Evolutionary conservation across 2,888 invertebrate genomes (phyloP).

Genomic region (Cataglyphis cursor): DNA sequence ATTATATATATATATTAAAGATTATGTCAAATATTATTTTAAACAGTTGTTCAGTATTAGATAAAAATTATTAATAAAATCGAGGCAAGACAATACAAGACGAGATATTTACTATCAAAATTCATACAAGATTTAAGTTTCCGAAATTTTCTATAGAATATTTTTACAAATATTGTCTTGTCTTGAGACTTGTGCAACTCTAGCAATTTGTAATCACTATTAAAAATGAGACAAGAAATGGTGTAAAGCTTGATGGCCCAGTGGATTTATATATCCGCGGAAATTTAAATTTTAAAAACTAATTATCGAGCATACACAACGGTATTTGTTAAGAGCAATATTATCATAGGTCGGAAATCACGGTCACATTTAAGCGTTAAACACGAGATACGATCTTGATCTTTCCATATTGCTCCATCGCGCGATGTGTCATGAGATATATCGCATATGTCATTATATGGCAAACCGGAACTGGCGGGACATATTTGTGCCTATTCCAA

Average conservation of each 20-base stretch:
- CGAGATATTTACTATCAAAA: too few species aligned
- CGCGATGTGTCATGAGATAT: constrained; percentile 45
- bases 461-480: constrained; percentile 38
- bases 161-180: too few species aligned
- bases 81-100: too few species aligned
- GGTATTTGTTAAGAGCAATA: constrained; percentile 3
- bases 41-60: too few species aligned
- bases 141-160: too few species aligned
- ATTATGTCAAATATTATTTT: too few species aligned
- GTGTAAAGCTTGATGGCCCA: background rate
- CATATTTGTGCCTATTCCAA: constrained; percentile 58
- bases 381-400: constrained; percentile 33
- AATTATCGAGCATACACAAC: background rate
- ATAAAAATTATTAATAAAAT: too few species aligned
- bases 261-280: background rate
- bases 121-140: too few species aligned
- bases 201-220: too few species aligned
- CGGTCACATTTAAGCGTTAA: constrained; percentile 18
- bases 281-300: constrained; percentile 9
- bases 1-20: too few species aligned
- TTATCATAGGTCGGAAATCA: constrained; percentile 15
- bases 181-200: too few species aligned
- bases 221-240: background rate
- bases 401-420: constrained; percentile 52
- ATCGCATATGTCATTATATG: constrained; percentile 26